Base-by-base conservation (phyloP, 1,140 invertebrate species). In the Cydia strobilella region DNA sequence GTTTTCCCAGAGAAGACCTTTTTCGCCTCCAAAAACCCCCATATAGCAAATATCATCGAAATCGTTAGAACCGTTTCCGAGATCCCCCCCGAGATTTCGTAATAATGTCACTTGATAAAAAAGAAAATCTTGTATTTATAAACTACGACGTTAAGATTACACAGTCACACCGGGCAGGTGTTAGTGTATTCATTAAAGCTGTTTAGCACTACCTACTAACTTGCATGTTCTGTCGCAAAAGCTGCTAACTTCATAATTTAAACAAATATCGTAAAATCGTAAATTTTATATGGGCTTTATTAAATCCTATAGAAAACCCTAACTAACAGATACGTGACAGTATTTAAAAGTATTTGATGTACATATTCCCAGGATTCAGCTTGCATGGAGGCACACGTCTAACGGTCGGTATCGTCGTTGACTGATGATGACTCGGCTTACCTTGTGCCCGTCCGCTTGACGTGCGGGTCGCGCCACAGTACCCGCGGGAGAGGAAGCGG, bases 401-500 rank as follows among this genome's bases (percentile, higher is more conserved):
- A 69, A 69, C 65, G 65, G 65, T 69, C 65, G 65, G 80, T 80
- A 80, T 85, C 84, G 80, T 84, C 78, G 76, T 76, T 84, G 84
- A 85, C 81, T 84, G 84, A 87, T 87, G 85, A 82, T 84, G 79
- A 77, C 74, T 75, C 74, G 75, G 72, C 78, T 84, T 79, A 77
- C 74, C 72, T 77, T 81, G 84, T 85, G 82, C 85, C 79, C 88
- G 85, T 85, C 80, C 81, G 76, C 88, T 82, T 86, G 85, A 86
- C 86, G 80, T 79, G 72, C 75, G 65, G 65, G 15, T 18, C 31
- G 27, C 12, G 10, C n/a, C 31, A 69, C 27, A 39, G 31, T 13
- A n/a, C 7, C 51, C n/a, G 15, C 51, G 51, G 51, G 51, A 18
- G n/a, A 10, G 42, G 42, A 1, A 45, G 42, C 42, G 42, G 13